These are phyloP conservation scores for Bombus cullumanus DNA, from an alignment of 1,140 invertebrate genomes.

Conservation along the genomic window DNA sequence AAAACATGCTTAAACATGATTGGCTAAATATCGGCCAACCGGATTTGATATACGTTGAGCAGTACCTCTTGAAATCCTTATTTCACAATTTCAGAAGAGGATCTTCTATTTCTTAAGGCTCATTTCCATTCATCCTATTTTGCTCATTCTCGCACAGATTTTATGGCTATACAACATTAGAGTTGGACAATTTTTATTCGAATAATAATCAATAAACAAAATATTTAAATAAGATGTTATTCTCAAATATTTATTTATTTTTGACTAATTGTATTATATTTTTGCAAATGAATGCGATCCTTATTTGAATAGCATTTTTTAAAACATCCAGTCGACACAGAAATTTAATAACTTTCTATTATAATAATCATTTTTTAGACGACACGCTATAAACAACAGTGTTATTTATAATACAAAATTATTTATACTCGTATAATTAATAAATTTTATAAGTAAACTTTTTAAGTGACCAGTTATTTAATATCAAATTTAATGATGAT, in stretches of 20 bases:
- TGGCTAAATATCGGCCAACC: background rate
- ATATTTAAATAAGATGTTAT: background rate
- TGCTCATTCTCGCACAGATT: constrained; percentile 5
- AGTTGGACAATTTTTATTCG: constrained; percentile 53
- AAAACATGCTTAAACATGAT: constrained; percentile 3
- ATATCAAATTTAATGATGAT: background rate
- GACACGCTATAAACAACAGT: background rate
- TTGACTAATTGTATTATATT: background rate
- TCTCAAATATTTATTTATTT: background rate
- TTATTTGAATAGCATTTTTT: background rate
- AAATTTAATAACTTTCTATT: background rate
- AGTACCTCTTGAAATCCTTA: constrained; percentile 29
- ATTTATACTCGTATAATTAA: background rate
- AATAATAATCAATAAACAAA: constrained; percentile 28
- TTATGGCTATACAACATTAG: constrained; percentile 51
- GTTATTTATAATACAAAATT: background rate
- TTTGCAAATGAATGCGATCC: background rate
- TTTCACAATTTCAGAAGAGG: constrained; percentile 26
- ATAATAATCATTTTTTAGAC: background rate
- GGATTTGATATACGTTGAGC: constrained; percentile 20
- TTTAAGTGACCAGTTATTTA: background rate
- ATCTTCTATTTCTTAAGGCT: constrained; percentile 26
- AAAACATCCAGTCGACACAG: background rate
- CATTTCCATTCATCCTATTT: constrained; percentile 21
- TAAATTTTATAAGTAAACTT: background rate